Evolutionary conservation across 2,888 invertebrate species (phyloP).

Genomic region (Luffia ferchaultella): DNA sequence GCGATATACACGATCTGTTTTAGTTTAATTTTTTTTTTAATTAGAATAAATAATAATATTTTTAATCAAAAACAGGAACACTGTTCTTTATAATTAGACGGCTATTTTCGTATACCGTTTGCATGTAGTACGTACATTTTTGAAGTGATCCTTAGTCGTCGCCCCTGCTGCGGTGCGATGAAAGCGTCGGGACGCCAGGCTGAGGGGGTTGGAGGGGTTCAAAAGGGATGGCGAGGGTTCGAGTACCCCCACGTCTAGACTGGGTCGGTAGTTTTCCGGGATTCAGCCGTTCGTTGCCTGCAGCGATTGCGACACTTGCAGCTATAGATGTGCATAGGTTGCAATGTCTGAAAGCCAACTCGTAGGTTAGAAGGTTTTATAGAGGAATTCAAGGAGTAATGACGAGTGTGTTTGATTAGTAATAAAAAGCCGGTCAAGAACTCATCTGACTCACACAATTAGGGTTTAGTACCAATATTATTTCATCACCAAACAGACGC

Average conservation of each 20-base stretch:
- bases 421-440: too few relatives aligned
- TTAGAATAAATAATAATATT: too few relatives aligned
- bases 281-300: slow-evolving; percentile 58
- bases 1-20: too few relatives aligned
- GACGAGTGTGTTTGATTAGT: too few relatives aligned
- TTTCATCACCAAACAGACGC: too few relatives aligned
- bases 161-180: neutral
- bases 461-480: too few relatives aligned
- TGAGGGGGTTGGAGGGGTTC: slow-evolving; percentile 19
- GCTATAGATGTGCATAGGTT: slow-evolving; percentile 24
- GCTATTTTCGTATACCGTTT: neutral
- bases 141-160: neutral
- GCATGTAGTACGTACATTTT: neutral
- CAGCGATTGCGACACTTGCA: slow-evolving; percentile 44
- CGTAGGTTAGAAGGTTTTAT: too few relatives aligned
- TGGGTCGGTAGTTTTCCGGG: slow-evolving; percentile 68
- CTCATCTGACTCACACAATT: too few relatives aligned
- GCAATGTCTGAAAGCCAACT: slow-evolving; percentile 7
- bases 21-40: too few relatives aligned
- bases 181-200: slow-evolving; percentile 31
- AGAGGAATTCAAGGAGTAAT: too few relatives aligned
- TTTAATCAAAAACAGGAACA: too few relatives aligned
- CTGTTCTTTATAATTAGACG: too few relatives aligned
- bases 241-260: slow-evolving; percentile 65
- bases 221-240: slow-evolving; percentile 23